phyloP scores from a whole-genome alignment of 2,113 vertebrate species.

The Poecilia latipinna region DNA sequence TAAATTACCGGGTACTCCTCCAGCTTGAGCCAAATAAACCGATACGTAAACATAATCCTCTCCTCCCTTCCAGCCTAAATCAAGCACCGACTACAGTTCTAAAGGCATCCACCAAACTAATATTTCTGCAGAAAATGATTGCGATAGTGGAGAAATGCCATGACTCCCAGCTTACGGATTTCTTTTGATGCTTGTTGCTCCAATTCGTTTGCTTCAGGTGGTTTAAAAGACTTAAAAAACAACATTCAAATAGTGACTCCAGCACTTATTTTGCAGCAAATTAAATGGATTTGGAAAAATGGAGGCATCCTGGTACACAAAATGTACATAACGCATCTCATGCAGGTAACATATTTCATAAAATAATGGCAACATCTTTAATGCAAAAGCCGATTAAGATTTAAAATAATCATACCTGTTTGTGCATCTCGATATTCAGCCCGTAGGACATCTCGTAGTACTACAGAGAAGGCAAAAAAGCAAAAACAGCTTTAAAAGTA shows the following conservation, averaged over 20 bases:
- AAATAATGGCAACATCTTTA: neutral
- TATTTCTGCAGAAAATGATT: neutral
- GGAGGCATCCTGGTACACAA: neutral
- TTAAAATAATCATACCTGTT: conserved; percentile 79
- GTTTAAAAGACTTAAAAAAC: neutral
- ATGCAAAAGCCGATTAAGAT: too few relatives aligned
- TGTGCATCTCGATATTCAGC: conserved; percentile 98
- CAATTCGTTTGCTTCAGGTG: too few relatives aligned
- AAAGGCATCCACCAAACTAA: neutral
- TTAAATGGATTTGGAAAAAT: neutral
- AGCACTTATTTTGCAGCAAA: neutral
- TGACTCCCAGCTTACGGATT: too few relatives aligned
- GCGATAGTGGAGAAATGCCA: neutral
- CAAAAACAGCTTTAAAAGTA: neutral
- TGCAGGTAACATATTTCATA: neutral
- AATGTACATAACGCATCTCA: neutral
- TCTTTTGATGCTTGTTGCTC: too few relatives aligned
- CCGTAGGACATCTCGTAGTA: conserved; percentile 90
- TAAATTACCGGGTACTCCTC: conserved; percentile 61
- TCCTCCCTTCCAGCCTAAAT: neutral
- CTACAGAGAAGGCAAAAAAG: conserved; percentile 34
- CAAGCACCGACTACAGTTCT: neutral
- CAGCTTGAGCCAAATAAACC: conserved; percentile 43
- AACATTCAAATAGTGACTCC: too few relatives aligned
- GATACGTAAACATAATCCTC: conserved; percentile 48